These are phyloP conservation scores for Bombylius major DNA, from an alignment of 2,888 invertebrate species.

Conservation along the genomic window DNA sequence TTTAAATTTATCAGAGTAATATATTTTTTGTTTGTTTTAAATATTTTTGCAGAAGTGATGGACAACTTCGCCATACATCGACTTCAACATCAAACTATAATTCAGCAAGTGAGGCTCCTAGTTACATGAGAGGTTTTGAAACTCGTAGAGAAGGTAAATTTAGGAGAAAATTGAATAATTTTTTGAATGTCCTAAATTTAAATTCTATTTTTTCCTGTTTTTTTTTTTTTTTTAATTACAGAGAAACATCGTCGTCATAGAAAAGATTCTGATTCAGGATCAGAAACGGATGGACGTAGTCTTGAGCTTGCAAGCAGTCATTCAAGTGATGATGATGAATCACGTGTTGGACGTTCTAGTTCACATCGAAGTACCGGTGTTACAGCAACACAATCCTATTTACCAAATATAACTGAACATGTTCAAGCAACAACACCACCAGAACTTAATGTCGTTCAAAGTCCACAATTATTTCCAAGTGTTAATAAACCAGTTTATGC, in stretches of 20 bases:
- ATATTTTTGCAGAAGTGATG: conserved; percentile 47
- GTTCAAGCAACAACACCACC: conserved; percentile 49
- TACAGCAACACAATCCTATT: conserved; percentile 39
- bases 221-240: conserved; percentile 7
- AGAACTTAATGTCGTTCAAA: conserved; percentile 48
- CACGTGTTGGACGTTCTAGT: conserved; percentile 31
- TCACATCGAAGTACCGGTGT: conserved; percentile 37
- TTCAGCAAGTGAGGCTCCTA: conserved; percentile 63
- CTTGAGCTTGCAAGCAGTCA: conserved; percentile 90
- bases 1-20: neutral
- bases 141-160: conserved; percentile 21
- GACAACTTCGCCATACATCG: conserved; percentile 68
- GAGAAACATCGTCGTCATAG: conserved; percentile 34
- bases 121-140: conserved; percentile 53
- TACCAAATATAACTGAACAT: conserved; percentile 50
- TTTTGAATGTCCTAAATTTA: neutral
- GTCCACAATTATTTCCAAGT: conserved; percentile 55
- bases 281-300: conserved; percentile 66
- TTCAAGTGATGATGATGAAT: conserved; percentile 81
- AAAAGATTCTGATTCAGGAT: conserved; percentile 67
- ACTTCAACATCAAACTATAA: conserved; percentile 83
- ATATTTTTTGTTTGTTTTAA: neutral
- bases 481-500: conserved; percentile 49
- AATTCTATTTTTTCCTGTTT: neutral
- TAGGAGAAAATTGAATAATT: neutral